A percentile compares a stretch with the other conserved stretches of the same genome.
Conservation (phyloP, 23 tunicate species). For the Trididemnum miniatum region DNA sequence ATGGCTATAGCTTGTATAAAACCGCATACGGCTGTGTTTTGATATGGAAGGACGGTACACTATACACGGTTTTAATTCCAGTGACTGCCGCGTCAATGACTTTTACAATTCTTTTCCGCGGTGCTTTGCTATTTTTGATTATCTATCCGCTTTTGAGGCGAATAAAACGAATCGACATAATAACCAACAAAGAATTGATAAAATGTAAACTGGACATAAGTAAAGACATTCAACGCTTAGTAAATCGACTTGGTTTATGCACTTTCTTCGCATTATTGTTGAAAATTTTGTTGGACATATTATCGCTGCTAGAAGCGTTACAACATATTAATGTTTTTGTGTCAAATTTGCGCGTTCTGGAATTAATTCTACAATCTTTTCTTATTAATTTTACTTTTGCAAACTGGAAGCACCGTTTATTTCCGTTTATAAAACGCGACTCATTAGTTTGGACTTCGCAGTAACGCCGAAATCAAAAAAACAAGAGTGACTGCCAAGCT, state of each 20-base stretch:
- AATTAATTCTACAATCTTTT: neutral
- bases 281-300: neutral
- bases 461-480: too few relatives aligned
- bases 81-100: neutral
- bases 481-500: too few relatives aligned
- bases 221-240: neutral
- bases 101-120: neutral
- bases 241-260: neutral
- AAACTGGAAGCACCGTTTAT: conserved; percentile 17
- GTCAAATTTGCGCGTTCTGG: neutral
- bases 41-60: neutral
- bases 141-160: neutral
- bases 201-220: neutral
- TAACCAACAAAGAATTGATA: neutral
- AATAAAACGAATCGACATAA: neutral
- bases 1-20: neutral
- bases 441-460: too few relatives aligned
- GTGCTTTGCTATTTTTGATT: neutral
- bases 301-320: neutral
- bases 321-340: neutral
- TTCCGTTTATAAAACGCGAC: neutral
- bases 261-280: neutral
- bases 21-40: conserved; percentile 6
- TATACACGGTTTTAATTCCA: neutral
- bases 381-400: neutral